Base-by-base conservation (phyloP, 2,888 invertebrate genomes). In the Spisula solida region DNA sequence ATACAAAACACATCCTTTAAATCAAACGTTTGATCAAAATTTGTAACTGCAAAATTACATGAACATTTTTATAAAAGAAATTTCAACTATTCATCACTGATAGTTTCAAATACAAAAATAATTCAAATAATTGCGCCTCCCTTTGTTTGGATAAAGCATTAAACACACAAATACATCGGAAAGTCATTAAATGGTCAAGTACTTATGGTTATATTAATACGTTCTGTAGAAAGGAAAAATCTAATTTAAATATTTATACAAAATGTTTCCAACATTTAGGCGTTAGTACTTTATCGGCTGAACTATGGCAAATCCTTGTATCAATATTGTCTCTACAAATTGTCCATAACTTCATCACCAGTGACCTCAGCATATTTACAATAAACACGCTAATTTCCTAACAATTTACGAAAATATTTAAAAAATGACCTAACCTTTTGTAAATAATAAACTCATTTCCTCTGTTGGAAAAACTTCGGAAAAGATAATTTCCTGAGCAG, bases 101-200 rank as follows among this genome's bases (percentile, higher is more conserved):
- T 34, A 75, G 14, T 31, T 34, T 75, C 75, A 16, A 75, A 75
- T 18, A 34, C 31, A 31, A 75, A 75, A 20, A 82, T 55, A 75
- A 48, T 6, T 20, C 31, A 84, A 79, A 34, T 41, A 41, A 41
- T 31, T 79, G 79, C 79, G 47, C 82, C 87, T 78, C 82, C 79
- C 55, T 34, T 55, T 87, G 60, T 87, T 87, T 87, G 25, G 41
- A 81, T 34, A 56, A 47, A 29, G 29, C 10, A 56, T 87, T 87
- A 87, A 87, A 16, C 79, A 56, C 34, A 82, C 82, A 88, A 85
- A 88, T 56, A 84, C 85, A 83, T 83, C 55, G 16, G 29, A 81
- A 81, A 85, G 88, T 85, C 88, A 88, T 88, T 85, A 88, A 88
- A 85, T 88, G 88, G 88, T 88, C 88, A 88, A 88, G 88, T 81